Evolutionary conservation across 2,888 invertebrate species (phyloP).

Genomic region (Copidosoma aretas): DNA sequence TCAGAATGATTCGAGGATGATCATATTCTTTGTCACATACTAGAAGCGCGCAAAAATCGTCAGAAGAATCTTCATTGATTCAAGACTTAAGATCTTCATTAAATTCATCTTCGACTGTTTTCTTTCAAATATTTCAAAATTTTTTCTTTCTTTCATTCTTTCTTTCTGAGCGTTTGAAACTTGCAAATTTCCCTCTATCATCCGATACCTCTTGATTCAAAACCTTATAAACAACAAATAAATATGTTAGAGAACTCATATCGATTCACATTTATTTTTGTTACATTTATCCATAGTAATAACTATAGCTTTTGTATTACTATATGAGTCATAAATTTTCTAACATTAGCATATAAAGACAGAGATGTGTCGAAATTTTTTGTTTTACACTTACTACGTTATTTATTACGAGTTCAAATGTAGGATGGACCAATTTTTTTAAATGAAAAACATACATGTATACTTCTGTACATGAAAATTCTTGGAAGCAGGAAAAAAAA

Average conservation of each 20-base stretch:
- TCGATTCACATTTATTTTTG: slow-evolving; percentile 41
- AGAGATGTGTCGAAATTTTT: neutral
- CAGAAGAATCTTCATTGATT: slow-evolving; percentile 57
- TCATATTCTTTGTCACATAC: slow-evolving; percentile 62
- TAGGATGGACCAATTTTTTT: slow-evolving; percentile 24
- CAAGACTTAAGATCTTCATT: slow-evolving; percentile 59
- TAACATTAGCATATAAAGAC: slow-evolving; percentile 48
- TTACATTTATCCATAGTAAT: slow-evolving; percentile 29
- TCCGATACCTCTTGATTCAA: slow-evolving; percentile 84
- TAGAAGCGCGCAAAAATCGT: slow-evolving; percentile 58
- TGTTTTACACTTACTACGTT: no score
- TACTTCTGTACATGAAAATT: no score
- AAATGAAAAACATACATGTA: slow-evolving; percentile 5
- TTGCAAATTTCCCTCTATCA: slow-evolving; percentile 67
- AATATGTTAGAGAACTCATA: slow-evolving; percentile 64
- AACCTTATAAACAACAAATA: slow-evolving; percentile 85
- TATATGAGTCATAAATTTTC: slow-evolving; percentile 34
- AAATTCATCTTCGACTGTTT: slow-evolving; percentile 59
- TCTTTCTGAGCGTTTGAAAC: slow-evolving; percentile 59
- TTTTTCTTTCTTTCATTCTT: slow-evolving; percentile 58
- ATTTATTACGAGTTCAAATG: slow-evolving; percentile 33
- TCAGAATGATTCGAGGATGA: slow-evolving; percentile 54
- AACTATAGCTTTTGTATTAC: slow-evolving; percentile 32
- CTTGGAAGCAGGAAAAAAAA: slow-evolving; percentile 32
- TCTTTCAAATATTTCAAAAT: slow-evolving; percentile 53